Percentiles rank a stretch among this genome's conserved stretches.
Evolutionary conservation across 2,888 invertebrate genomes (phyloP).

Genomic region (Autographa gamma): DNA sequence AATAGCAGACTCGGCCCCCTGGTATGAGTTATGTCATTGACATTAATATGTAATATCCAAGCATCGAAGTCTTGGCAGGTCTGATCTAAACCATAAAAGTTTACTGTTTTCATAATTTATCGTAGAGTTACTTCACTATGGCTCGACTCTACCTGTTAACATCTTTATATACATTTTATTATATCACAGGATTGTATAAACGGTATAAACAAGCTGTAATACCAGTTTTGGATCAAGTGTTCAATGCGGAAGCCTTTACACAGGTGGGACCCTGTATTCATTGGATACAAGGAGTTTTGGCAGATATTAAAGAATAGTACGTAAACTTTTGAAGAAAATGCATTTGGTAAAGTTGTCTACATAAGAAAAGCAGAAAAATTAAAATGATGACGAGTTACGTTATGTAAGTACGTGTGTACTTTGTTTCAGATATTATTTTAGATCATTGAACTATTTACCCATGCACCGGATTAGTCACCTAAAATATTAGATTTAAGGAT

Average conservation of each 20-base stretch:
- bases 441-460: too few species aligned
- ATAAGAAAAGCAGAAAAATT: too few species aligned
- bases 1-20: too few species aligned
- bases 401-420: too few species aligned
- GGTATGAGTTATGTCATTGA: neutral
- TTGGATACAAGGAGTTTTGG: neutral
- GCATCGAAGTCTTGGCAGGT: neutral
- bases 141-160: neutral
- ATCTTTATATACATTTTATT: neutral
- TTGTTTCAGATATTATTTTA: too few species aligned
- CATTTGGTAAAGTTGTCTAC: too few species aligned
- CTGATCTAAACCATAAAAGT: neutral
- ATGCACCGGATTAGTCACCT: too few species aligned
- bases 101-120: slow-evolving; percentile 1
- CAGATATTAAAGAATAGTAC: neutral
- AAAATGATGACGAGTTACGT: too few species aligned
- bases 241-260: slow-evolving; percentile 2
- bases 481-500: too few species aligned
- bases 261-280: neutral
- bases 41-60: neutral
- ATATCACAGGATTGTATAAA: neutral
- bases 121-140: neutral
- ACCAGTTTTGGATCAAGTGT: slow-evolving; percentile 14
- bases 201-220: slow-evolving; percentile 19
- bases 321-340: neutral